Evolutionary conservation across 2,888 invertebrate genomes (phyloP).

Genomic region (Nemotelus pantherinus): DNA sequence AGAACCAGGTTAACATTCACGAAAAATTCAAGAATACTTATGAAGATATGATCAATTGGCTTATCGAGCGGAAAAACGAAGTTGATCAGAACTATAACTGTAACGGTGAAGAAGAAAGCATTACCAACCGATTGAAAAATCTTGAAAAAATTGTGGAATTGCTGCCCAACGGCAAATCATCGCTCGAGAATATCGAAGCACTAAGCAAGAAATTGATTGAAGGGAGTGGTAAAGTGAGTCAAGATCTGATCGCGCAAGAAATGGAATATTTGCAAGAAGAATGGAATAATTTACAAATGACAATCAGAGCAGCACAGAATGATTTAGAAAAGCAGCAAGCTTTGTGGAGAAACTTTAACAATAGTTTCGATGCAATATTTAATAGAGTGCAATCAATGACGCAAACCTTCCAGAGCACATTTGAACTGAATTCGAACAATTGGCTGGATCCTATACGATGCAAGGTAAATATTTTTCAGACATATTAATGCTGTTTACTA

Average conservation of each 20-base stretch:
- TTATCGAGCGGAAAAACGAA: constrained; percentile 81
- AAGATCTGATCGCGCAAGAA: constrained; percentile 82
- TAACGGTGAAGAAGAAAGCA: constrained; percentile 84
- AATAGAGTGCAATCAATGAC: constrained; percentile 79
- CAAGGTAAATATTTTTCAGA: constrained; percentile 66
- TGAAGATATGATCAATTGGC: constrained; percentile 86
- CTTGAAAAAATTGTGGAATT: constrained; percentile 75
- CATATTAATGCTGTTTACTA: too few relatives aligned
- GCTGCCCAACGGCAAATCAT: constrained; percentile 76
- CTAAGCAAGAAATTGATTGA: constrained; percentile 79
- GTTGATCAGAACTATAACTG: constrained; percentile 87
- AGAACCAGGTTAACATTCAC: constrained; percentile 86
- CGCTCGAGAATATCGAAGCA: constrained; percentile 78
- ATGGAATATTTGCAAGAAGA: constrained; percentile 81
- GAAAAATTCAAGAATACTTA: constrained; percentile 86
- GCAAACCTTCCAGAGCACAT: constrained; percentile 72
- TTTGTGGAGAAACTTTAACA: constrained; percentile 69
- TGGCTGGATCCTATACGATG: constrained; percentile 81
- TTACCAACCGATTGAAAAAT: constrained; percentile 79
- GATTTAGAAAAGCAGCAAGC: constrained; percentile 78
- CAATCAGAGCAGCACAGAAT: constrained; percentile 80
- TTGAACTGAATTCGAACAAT: constrained; percentile 78
- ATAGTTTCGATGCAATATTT: constrained; percentile 68
- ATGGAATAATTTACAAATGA: constrained; percentile 82
- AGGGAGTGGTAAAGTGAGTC: constrained; percentile 84